These are phyloP conservation scores for Microcebus griseorufus DNA, from an alignment of 2,113 vertebrate species.

Conservation along the genomic window DNA sequence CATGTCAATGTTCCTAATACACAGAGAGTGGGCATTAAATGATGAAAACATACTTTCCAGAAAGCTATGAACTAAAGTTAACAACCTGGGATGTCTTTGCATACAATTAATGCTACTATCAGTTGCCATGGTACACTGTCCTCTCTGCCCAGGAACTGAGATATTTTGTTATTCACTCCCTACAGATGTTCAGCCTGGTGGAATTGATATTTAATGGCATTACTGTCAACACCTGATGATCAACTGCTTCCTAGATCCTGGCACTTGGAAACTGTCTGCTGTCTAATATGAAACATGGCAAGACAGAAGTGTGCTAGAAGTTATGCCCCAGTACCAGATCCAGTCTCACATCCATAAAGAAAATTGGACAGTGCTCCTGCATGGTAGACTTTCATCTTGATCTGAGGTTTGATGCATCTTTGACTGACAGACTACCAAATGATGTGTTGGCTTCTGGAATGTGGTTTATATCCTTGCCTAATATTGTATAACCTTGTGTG, in stretches of 20 bases:
- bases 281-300: slow-evolving; percentile 1
- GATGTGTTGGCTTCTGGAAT: background rate
- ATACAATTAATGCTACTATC: background rate
- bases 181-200: background rate
- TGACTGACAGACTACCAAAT: slow-evolving; percentile 58
- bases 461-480: slow-evolving; percentile 34
- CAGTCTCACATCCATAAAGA: slow-evolving; percentile 57
- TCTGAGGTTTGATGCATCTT: slow-evolving; percentile 19
- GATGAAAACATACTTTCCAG: background rate
- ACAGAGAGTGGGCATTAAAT: background rate
- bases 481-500: slow-evolving; percentile 7
- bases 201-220: slow-evolving; percentile 40
- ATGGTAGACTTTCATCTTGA: slow-evolving; percentile 1
- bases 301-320: background rate
- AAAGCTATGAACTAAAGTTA: background rate
- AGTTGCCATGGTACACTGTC: background rate
- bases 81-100: background rate
- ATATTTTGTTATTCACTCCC: background rate
- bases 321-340: background rate
- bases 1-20: background rate
- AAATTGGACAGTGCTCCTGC: slow-evolving; percentile 34
- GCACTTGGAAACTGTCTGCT: background rate
- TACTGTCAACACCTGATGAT: slow-evolving; percentile 11
- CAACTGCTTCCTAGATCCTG: background rate
- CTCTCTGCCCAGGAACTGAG: background rate